Percentiles rank a stretch among this genome's conserved stretches.
phyloP scores from a whole-genome alignment of 2,888 invertebrate genomes.

The Synanthedon tipuliformis region DNA sequence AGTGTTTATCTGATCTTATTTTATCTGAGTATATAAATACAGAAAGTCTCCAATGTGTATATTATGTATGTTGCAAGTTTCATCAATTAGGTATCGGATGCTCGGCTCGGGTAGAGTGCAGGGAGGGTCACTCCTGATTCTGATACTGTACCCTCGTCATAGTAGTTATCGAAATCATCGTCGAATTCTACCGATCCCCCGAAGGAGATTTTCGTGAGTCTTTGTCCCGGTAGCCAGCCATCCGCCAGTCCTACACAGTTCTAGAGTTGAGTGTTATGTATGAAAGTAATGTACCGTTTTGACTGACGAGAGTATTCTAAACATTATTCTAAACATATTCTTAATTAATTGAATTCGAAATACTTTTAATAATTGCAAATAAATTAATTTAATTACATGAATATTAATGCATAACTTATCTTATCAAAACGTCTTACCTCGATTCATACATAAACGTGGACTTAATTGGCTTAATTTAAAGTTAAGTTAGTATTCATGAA shows the following conservation, averaged over 20 bases:
- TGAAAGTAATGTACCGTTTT: no score
- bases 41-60: background rate
- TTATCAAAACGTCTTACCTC: constrained; percentile 32
- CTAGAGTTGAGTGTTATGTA: no score
- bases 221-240: constrained; percentile 67
- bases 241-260: constrained; percentile 59
- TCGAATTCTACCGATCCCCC: constrained; percentile 61
- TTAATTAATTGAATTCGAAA: no score
- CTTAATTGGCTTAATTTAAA: background rate
- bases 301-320: no score
- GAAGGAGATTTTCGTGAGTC: constrained; percentile 65
- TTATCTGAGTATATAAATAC: background rate
- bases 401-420: constrained; percentile 22
- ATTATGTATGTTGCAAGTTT: background rate
- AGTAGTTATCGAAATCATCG: constrained; percentile 65
- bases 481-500: background rate
- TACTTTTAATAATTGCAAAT: background rate
- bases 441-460: background rate
- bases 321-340: no score
- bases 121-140: constrained; percentile 54
- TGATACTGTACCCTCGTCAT: constrained; percentile 62
- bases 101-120: constrained; percentile 37
- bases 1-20: background rate
- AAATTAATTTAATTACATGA: background rate
- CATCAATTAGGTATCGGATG: constrained; percentile 12